Percentiles rank a stretch among this genome's conserved stretches.
phyloP scores from a whole-genome alignment of 30 jellyfish, hydroid and myxozoan genomes.

The Aurelia sp. region DNA sequence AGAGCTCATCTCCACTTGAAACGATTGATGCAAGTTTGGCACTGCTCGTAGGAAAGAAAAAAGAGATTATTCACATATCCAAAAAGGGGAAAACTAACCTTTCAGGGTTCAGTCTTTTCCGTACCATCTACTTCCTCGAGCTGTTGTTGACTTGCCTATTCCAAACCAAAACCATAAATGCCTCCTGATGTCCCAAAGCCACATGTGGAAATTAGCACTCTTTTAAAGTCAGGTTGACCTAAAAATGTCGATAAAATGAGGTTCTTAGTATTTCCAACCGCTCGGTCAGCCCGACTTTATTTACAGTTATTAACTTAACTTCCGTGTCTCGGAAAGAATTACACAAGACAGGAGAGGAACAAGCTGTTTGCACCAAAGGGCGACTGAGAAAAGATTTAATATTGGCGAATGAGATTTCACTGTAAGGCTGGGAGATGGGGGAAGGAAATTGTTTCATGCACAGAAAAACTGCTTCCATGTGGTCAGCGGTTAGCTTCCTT shows the following conservation, averaged over 20 bases:
- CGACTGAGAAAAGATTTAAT: conserved; percentile 12
- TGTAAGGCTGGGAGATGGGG: background rate
- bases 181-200: background rate
- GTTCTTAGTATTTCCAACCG: conserved; percentile 46
- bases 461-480: no score
- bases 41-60: no score
- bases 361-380: conserved; percentile 55
- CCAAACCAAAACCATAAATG: no score
- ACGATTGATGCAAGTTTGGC: no score
- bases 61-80: no score
- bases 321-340: conserved; percentile 76
- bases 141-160: no score
- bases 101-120: no score
- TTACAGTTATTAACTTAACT: conserved; percentile 66
- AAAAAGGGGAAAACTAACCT: no score
- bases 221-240: conserved; percentile 52
- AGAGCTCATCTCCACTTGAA: no score
- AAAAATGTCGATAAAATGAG: background rate
- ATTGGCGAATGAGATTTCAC: no score
- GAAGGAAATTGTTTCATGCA: conserved; percentile 5
- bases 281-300: conserved; percentile 26
- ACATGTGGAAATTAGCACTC: conserved; percentile 3
- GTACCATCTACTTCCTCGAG: no score
- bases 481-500: no score
- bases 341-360: conserved; percentile 43